Evolutionary conservation across 1,140 invertebrate genomes (phyloP).

Genomic region (Chrysomallon squamiferum): DNA sequence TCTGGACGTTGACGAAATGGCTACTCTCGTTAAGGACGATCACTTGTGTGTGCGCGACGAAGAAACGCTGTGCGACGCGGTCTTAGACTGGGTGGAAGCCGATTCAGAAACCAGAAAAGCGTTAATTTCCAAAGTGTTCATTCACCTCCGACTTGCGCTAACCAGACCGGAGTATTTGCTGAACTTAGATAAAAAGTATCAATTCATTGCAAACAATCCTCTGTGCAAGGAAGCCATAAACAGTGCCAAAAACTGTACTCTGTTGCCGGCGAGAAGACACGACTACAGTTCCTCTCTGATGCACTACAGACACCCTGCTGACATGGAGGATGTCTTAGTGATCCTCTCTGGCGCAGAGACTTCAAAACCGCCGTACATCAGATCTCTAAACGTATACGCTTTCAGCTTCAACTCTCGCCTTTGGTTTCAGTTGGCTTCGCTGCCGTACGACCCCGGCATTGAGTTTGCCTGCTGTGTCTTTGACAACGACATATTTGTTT

Average conservation of each 20-base stretch:
- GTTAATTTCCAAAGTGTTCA: slow-evolving; percentile 32
- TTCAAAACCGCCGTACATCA: slow-evolving; percentile 46
- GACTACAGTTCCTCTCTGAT: slow-evolving; percentile 41
- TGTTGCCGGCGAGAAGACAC: slow-evolving; percentile 45
- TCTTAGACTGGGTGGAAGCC: slow-evolving; percentile 40
- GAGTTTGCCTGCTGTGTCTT: slow-evolving; percentile 52
- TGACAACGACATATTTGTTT: slow-evolving; percentile 51
- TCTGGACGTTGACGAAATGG: slow-evolving; percentile 47
- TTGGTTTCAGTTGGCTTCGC: slow-evolving; percentile 43
- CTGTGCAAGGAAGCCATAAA: slow-evolving; percentile 37
- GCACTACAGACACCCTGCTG: slow-evolving; percentile 27
- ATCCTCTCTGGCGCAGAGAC: slow-evolving; percentile 48
- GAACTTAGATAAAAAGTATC: slow-evolving; percentile 32
- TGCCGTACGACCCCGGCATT: slow-evolving; percentile 53
- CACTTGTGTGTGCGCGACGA: slow-evolving; percentile 37
- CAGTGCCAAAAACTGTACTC: slow-evolving; percentile 46
- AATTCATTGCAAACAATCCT: slow-evolving; percentile 30
- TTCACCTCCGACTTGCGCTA: slow-evolving; percentile 38
- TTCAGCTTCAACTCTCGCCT: slow-evolving; percentile 46
- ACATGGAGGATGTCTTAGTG: slow-evolving; percentile 48
- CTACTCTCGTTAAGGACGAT: slow-evolving; percentile 45
- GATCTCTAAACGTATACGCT: slow-evolving; percentile 43
- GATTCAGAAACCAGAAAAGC: slow-evolving; percentile 31
- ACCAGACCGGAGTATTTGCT: slow-evolving; percentile 43
- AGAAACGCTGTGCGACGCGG: slow-evolving; percentile 40